Percentiles rank a stretch among this genome's conserved stretches.
Evolutionary conservation across 2,113 vertebrate genomes (phyloP).

Genomic region (Meriones unguiculatus): DNA sequence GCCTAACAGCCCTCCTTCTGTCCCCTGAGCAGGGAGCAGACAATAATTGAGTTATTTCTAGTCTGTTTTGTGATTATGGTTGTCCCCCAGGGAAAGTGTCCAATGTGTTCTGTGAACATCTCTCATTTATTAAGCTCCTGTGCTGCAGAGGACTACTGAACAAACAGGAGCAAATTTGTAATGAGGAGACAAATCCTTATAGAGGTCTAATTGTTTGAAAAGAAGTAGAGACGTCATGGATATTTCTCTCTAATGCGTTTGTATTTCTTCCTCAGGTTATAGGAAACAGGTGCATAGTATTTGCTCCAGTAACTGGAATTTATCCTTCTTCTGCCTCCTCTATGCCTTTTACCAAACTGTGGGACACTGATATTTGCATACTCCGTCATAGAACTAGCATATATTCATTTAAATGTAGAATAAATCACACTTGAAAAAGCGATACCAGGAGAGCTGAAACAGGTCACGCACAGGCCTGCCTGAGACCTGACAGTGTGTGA

Average conservation of each 20-base stretch:
- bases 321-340: background rate
- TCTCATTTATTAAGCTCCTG: conserved; percentile 43
- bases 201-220: conserved; percentile 4
- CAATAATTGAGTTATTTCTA: conserved; percentile 48
- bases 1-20: background rate
- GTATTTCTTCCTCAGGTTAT: background rate
- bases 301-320: background rate
- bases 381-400: background rate
- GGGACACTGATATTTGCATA: background rate
- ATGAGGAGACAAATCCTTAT: conserved; percentile 22
- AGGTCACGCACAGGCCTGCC: background rate
- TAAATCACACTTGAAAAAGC: background rate
- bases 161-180: conserved; percentile 15
- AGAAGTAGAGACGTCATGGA: background rate
- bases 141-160: conserved; percentile 38
- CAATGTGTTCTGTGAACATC: conserved; percentile 20
- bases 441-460: background rate
- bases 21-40: background rate
- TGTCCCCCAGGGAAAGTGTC: background rate
- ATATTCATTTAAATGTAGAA: background rate
- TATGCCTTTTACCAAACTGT: background rate
- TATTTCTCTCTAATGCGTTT: background rate
- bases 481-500: too few species aligned
- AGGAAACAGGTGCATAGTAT: background rate
- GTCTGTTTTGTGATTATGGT: conserved; percentile 34